phyloP scores from a whole-genome alignment of 1,140 invertebrate species.

The Leptoteleia sp. region DNA sequence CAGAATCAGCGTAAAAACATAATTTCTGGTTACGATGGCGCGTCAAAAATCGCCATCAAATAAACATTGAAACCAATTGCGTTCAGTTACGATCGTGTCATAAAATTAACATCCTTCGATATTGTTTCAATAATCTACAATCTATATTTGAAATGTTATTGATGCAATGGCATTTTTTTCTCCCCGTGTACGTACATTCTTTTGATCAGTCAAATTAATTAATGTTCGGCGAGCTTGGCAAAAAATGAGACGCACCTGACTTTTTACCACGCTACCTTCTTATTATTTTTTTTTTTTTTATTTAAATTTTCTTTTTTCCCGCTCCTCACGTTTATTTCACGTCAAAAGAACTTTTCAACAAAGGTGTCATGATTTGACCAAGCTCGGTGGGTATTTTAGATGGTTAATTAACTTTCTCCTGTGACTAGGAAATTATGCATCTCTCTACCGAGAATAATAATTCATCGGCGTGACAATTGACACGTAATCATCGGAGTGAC shows the following conservation, averaged over 20 bases:
- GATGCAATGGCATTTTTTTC: too few species aligned
- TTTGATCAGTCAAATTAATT: constrained; percentile 25
- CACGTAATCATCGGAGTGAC: constrained; percentile 60
- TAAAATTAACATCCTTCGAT: too few species aligned
- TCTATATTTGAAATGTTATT: too few species aligned
- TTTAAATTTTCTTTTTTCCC: too few species aligned
- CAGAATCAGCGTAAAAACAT: too few species aligned
- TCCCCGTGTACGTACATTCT: constrained; percentile 11
- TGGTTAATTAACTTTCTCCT: constrained; percentile 52
- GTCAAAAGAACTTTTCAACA: background rate
- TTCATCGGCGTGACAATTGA: constrained; percentile 60
- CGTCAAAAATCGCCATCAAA: too few species aligned
- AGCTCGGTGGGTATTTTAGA: constrained; percentile 32
- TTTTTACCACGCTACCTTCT: background rate
- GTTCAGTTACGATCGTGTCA: too few species aligned
- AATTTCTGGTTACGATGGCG: too few species aligned
- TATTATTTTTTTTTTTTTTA: background rate
- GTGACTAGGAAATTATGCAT: constrained; percentile 54
- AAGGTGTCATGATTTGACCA: constrained; percentile 24
- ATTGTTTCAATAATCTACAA: too few species aligned
- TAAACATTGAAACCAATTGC: too few species aligned
- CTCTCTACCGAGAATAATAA: constrained; percentile 53
- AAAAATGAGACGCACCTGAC: constrained; percentile 10
- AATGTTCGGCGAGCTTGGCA: constrained; percentile 35
- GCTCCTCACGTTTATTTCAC: background rate